Base-by-base conservation (phyloP, 2,888 invertebrate genomes). In the Trichacis sp. region DNA sequence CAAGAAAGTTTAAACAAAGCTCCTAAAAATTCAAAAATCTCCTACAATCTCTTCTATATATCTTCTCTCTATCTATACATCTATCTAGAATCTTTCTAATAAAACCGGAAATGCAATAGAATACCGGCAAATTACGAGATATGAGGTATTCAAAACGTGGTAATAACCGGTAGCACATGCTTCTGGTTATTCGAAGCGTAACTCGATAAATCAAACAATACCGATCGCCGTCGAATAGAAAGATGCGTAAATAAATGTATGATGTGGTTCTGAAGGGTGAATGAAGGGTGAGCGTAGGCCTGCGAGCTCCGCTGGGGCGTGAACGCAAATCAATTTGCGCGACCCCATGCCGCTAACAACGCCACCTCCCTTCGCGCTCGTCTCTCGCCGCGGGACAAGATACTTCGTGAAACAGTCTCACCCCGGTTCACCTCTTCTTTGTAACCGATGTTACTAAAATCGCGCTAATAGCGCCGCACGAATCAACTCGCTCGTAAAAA, bases 261-360 rank as follows among this genome's bases (percentile, higher is more conserved):
- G 78, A 77, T 78, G 78, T 77, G 77, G 74, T 77, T 78, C 75
- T 76, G 75, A 78, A 74, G 73, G 78, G 75, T 74, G 72, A 76
- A 71, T 73, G 69, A 64, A 69, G 70, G 70, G 64, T 66, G 56
- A 65, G 58, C 53, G 57, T 64, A 53, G 62, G 68, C 50, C 64
- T 64, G 69, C 66, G 50, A 73, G 73, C 73, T 71, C 66, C 74
- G 75, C 59, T 78, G 75, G 83, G 83, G 84, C 83, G 84, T 84
- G 83, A 84, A 84, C 82, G 83, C 84, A 84, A 84, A 84, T 84
- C 83, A 84, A 84, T 84, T 84, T 84, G 81, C 77, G 71, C 78
- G 77, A 77, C 79, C 76, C 76, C 81, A 76, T 74, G 78, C 79
- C 70, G 76, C 73, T 62, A 68, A 57, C 64, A 52, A 59, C 64